Evolutionary conservation across 2,797 vertebrate genomes (phyloP).

Genomic region (Urosaurus nigricauda): DNA sequence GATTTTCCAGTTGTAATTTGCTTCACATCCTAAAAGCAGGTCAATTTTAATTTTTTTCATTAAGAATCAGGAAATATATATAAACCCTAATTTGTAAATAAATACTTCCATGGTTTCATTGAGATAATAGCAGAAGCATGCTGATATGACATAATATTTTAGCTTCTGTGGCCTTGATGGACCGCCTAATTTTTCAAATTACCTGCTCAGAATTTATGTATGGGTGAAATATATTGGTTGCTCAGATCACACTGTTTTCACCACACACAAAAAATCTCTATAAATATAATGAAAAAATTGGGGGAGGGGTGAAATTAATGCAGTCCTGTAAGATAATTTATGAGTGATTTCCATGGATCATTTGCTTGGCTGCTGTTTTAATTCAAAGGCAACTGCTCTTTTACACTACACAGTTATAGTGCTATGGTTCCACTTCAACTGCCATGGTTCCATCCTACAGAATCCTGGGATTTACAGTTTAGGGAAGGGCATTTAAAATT

Average conservation of each 20-base stretch:
- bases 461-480: no score
- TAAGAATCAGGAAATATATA: slow-evolving; percentile 17
- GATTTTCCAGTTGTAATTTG: not conserved
- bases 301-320: not conserved
- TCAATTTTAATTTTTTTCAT: not conserved
- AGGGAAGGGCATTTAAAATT: no score
- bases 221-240: not conserved
- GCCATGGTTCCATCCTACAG: no score
- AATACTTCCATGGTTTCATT: not conserved
- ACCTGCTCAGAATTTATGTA: no score
- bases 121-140: not conserved
- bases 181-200: not conserved
- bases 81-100: not conserved
- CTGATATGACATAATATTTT: not conserved
- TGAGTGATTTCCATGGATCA: not conserved
- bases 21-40: not conserved
- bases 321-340: not conserved
- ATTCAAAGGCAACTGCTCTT: not conserved
- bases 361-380: not conserved
- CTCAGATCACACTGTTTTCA: not conserved
- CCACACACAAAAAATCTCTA: not conserved
- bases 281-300: not conserved
- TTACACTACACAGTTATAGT: no score
- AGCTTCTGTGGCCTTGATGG: not conserved
- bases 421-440: no score